These are phyloP conservation scores for Agonopterix subpropinquella DNA, from an alignment of 2,888 invertebrate genomes.

Conservation along the genomic window DNA sequence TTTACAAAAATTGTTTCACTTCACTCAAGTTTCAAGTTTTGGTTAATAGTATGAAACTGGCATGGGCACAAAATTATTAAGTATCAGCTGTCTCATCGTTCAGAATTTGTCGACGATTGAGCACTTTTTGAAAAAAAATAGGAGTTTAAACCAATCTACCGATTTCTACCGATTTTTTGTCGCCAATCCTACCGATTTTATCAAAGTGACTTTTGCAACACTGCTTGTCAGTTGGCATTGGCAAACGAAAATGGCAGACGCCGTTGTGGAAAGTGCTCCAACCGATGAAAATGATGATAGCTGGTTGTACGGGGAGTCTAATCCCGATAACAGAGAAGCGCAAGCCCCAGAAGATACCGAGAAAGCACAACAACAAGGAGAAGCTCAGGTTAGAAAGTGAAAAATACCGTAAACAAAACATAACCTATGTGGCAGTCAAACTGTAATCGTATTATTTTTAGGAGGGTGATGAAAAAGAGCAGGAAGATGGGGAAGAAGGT, in stretches of 20 bases:
- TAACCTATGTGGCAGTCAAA: constrained; percentile 1
- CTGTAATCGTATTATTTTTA: constrained; percentile 16
- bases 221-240: neutral
- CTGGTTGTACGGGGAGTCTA: constrained; percentile 91
- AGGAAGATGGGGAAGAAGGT: constrained; percentile 59
- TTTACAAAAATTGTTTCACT: too few species aligned
- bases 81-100: too few species aligned
- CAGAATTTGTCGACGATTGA: too few species aligned
- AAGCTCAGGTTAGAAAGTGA: constrained; percentile 12
- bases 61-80: too few species aligned
- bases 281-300: constrained; percentile 86
- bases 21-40: too few species aligned
- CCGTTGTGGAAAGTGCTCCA: constrained; percentile 48
- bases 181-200: too few species aligned
- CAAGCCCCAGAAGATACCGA: constrained; percentile 16
- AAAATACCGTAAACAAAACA: constrained; percentile 7
- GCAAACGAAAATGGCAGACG: constrained; percentile 51
- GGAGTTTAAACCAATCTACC: too few species aligned
- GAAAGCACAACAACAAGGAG: constrained; percentile 23
- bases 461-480: constrained; percentile 64
- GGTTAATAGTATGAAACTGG: too few species aligned
- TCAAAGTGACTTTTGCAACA: too few species aligned
- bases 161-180: too few species aligned
- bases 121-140: too few species aligned
- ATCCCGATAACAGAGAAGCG: constrained; percentile 51